Conservation (phyloP, 2,888 invertebrate species). For the Drosophila cyrtoloma region DNA sequence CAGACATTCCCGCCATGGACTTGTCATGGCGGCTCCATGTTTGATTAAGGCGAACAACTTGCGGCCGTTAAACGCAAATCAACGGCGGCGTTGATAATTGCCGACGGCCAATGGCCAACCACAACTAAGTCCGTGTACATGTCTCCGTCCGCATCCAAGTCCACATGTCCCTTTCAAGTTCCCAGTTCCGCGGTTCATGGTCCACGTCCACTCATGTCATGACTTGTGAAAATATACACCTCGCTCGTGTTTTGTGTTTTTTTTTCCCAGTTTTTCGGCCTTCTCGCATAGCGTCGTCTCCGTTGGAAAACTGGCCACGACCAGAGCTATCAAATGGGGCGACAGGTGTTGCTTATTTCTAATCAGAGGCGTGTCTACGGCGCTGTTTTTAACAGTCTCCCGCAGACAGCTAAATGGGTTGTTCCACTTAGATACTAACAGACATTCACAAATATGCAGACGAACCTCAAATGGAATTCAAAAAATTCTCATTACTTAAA, state of each 20-base stretch:
- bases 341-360: constrained; percentile 75
- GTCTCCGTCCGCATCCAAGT: neutral
- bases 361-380: constrained; percentile 71
- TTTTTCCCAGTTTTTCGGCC: constrained; percentile 19
- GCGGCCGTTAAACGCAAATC: constrained; percentile 72
- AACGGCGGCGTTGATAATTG: constrained; percentile 76
- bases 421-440: constrained; percentile 70
- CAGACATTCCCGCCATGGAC: constrained; percentile 51
- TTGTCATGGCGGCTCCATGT: constrained; percentile 67
- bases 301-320: constrained; percentile 46
- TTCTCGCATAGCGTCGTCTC: constrained; percentile 33
- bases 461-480: constrained; percentile 25
- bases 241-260: constrained; percentile 42
- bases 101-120: constrained; percentile 45
- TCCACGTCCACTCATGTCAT: constrained; percentile 62
- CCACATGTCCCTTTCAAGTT: constrained; percentile 29
- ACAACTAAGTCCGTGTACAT: neutral
- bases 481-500: constrained; percentile 48
- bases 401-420: constrained; percentile 72
- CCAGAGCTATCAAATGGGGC: constrained; percentile 61
- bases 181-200: constrained; percentile 22
- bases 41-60: constrained; percentile 71
- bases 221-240: constrained; percentile 80
- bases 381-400: constrained; percentile 58
- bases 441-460: constrained; percentile 42